Evolutionary conservation across 2,888 invertebrate genomes (phyloP).

Genomic region (Tetranychus piercei): DNA sequence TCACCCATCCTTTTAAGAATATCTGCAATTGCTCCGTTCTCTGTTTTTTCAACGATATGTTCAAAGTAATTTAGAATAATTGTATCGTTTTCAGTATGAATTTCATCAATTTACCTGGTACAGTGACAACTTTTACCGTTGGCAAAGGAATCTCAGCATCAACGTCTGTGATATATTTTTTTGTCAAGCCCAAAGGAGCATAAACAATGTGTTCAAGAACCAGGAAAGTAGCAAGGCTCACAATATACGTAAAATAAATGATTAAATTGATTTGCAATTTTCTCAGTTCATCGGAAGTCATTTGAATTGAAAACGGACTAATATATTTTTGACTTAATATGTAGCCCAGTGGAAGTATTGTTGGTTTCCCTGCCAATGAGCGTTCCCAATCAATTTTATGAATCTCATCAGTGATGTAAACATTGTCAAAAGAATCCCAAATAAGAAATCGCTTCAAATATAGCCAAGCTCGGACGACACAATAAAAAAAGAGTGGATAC

Average conservation of each 20-base stretch:
- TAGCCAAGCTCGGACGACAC: neutral
- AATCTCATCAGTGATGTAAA: neutral
- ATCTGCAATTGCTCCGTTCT: neutral
- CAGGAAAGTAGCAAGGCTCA: neutral
- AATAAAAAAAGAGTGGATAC: neutral
- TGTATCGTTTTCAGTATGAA: too few species aligned
- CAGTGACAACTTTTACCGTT: too few species aligned
- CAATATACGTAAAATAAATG: neutral
- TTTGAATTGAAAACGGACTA: neutral
- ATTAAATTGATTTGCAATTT: neutral
- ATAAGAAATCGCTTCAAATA: neutral
- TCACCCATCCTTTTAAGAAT: too few species aligned
- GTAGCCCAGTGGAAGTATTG: neutral
- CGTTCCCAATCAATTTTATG: neutral
- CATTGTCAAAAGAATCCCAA: neutral
- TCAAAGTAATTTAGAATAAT: too few species aligned
- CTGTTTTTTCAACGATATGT: too few species aligned
- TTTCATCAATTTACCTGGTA: too few species aligned
- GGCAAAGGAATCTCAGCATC: too few species aligned
- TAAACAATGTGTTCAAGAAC: neutral
- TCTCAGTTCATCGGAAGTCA: neutral
- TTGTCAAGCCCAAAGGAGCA: neutral
- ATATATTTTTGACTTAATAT: neutral
- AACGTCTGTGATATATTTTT: too few species aligned
- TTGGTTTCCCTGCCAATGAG: neutral